Evolutionary conservation across 2,113 vertebrate species (phyloP).

Genomic region (Sarotherodon lohbergeri): DNA sequence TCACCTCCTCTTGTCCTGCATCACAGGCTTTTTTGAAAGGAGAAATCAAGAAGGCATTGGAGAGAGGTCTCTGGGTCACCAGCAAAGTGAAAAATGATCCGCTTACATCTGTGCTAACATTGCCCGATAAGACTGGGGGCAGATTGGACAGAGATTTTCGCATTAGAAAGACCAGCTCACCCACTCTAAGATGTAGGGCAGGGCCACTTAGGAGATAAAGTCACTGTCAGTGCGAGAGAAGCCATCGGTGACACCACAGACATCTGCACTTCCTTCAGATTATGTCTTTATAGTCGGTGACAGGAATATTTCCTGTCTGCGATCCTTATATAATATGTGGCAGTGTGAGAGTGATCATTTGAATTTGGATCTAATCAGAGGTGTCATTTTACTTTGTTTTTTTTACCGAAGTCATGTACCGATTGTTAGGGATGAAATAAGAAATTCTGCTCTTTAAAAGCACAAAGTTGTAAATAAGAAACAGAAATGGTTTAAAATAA

Average conservation of each 20-base stretch:
- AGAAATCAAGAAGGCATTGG: neutral
- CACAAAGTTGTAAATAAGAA: neutral
- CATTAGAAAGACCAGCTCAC: constrained; percentile 25
- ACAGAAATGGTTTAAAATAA: neutral
- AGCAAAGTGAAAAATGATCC: constrained; percentile 44
- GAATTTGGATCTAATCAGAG: neutral
- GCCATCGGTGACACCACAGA: neutral
- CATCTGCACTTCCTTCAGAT: neutral
- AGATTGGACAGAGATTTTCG: constrained; percentile 31
- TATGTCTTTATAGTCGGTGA: neutral
- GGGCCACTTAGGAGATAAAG: constrained; percentile 36
- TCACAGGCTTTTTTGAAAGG: neutral
- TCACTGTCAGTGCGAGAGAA: neutral
- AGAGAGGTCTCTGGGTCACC: constrained; percentile 24
- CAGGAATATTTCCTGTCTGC: neutral
- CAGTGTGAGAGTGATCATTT: neutral
- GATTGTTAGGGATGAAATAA: neutral
- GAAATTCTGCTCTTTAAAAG: neutral
- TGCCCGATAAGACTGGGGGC: constrained; percentile 34
- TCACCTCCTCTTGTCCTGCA: neutral
- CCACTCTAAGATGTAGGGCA: neutral
- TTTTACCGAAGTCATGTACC: neutral
- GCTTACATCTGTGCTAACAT: constrained; percentile 33
- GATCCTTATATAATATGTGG: neutral
- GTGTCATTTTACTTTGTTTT: neutral